phyloP scores from a whole-genome alignment of 2,797 vertebrate genomes.

The Triplophysa yarkandensis region DNA sequence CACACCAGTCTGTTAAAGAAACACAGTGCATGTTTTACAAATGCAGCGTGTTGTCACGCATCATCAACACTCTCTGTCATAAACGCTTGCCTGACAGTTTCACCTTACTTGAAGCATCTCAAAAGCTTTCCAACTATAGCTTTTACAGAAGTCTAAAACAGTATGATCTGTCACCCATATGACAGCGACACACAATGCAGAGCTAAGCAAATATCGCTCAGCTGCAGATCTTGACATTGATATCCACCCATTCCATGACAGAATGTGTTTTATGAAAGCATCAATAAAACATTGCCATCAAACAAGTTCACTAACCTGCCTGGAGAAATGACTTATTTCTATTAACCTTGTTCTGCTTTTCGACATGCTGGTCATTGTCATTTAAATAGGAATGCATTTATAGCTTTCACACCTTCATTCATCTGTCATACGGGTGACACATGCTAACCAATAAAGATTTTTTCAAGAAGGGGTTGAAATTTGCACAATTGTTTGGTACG shows the following conservation, averaged over 20 bases:
- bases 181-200: not conserved
- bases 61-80: constrained; percentile 53
- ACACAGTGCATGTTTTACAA: constrained; percentile 74
- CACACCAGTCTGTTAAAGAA: constrained; percentile 56
- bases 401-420: constrained; percentile 35
- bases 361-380: constrained; percentile 34
- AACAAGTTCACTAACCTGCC: constrained; percentile 69
- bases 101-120: constrained; percentile 31
- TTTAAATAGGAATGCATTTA: constrained; percentile 36
- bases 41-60: constrained; percentile 60
- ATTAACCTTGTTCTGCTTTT: constrained; percentile 26
- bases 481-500: constrained; percentile 9
- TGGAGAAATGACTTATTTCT: constrained; percentile 67
- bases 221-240: not conserved
- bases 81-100: constrained; percentile 35
- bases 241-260: constrained; percentile 50
- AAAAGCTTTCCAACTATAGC: not conserved
- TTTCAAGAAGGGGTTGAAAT: constrained; percentile 20
- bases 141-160: constrained; percentile 9
- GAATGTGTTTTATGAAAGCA: constrained; percentile 53
- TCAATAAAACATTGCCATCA: constrained; percentile 22
- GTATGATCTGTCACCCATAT: constrained; percentile 12
- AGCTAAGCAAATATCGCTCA: constrained; percentile 14
- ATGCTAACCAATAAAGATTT: constrained; percentile 15
- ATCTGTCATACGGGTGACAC: constrained; percentile 44